Evolutionary conservation across 2,797 vertebrate genomes (phyloP).

Genomic region (Eulemur rubriventer): DNA sequence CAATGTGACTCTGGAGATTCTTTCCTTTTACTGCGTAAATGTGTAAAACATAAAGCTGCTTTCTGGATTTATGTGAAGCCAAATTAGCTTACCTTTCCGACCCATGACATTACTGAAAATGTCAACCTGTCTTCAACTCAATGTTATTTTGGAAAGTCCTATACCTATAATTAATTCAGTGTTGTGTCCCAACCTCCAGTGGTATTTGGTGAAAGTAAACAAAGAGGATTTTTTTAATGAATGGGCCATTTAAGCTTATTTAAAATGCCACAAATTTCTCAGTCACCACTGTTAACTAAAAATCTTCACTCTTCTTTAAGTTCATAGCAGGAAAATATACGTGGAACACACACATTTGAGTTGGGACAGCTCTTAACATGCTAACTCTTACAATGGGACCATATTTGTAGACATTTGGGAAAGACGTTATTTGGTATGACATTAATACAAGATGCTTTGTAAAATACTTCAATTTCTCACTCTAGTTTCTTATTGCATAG

Average conservation of each 20-base stretch:
- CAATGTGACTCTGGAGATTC: background rate
- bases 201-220: slow-evolving; percentile 58
- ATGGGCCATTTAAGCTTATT: slow-evolving; percentile 3
- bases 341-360: background rate
- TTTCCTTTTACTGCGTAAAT: background rate
- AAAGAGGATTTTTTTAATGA: slow-evolving; percentile 47
- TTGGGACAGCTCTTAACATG: background rate
- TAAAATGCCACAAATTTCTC: slow-evolving; percentile 47
- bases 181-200: background rate
- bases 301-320: background rate
- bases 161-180: slow-evolving; percentile 7
- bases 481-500: background rate
- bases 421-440: background rate
- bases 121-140: slow-evolving; percentile 53
- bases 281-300: background rate
- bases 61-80: background rate
- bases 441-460: background rate
- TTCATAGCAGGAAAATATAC: slow-evolving; percentile 6
- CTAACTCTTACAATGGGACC: background rate
- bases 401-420: background rate
- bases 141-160: slow-evolving; percentile 34
- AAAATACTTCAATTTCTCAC: slow-evolving; percentile 31
- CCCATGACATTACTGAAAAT: slow-evolving; percentile 51
- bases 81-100: slow-evolving; percentile 57
- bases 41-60: background rate